These are phyloP conservation scores for Sminthurinus signatus DNA, from an alignment of 1,140 invertebrate genomes.

Conservation along the genomic window DNA sequence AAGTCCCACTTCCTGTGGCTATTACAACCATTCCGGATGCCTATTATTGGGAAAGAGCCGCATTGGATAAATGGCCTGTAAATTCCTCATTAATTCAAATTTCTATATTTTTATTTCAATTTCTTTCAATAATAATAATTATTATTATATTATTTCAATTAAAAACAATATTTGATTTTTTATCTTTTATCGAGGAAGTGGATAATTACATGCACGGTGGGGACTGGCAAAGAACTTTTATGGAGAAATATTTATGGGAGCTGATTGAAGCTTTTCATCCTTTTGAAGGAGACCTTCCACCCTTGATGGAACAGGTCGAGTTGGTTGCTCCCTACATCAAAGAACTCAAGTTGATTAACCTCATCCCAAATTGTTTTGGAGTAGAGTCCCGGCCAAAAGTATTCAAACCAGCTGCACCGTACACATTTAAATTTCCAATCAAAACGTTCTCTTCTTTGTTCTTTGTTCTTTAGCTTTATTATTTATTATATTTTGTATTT, in stretches of 20 bases:
- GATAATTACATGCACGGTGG: constrained; percentile 12
- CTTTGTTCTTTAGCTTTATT: constrained; percentile 3
- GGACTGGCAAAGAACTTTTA: constrained; percentile 18
- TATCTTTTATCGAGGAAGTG: too few species aligned
- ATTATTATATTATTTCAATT: too few species aligned
- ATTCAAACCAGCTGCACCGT: constrained; percentile 5
- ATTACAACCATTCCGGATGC: constrained; percentile 36
- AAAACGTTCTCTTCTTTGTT: not conserved
- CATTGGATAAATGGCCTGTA: not conserved
- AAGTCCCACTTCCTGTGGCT: constrained; percentile 28
- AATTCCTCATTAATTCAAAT: too few species aligned
- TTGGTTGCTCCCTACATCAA: not conserved
- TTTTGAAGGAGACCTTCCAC: constrained; percentile 12
- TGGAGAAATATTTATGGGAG: constrained; percentile 23
- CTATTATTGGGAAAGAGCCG: constrained; percentile 32
- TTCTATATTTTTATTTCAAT: too few species aligned
- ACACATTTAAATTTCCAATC: not conserved
- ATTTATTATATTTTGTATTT: too few species aligned
- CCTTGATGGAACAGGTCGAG: constrained; percentile 15
- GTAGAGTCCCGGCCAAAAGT: constrained; percentile 2
- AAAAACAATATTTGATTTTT: too few species aligned
- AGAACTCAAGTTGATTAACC: constrained; percentile 9
- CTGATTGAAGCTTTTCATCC: constrained; percentile 35
- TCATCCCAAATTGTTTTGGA: constrained; percentile 32
- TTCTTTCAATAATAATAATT: too few species aligned